Conservation (phyloP, 35 echinoderm and acorn worm species). For the Lytechinus pictus region DNA sequence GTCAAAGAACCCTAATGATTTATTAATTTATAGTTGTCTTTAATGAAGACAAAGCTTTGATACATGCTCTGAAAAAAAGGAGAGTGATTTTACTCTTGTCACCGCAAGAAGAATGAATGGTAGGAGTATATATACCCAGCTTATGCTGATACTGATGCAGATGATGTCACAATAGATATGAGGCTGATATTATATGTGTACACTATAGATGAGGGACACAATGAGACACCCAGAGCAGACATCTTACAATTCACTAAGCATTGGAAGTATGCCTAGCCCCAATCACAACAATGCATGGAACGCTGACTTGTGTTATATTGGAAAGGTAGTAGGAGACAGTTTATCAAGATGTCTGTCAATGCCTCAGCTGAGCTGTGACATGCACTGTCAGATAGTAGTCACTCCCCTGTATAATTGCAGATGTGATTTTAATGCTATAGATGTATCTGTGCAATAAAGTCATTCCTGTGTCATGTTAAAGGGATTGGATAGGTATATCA, state of each 20-base stretch:
- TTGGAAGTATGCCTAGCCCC: not conserved
- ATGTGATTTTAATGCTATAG: not conserved
- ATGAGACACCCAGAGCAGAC: not conserved
- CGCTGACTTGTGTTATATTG: not conserved
- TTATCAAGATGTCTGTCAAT: conserved; percentile 3
- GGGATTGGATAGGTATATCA: not conserved
- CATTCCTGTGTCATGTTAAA: not conserved
- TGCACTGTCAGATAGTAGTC: not conserved
- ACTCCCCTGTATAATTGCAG: not conserved
- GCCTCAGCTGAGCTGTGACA: not conserved
- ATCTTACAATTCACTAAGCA: not conserved
- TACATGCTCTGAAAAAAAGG: no score
- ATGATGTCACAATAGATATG: not conserved
- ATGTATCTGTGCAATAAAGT: not conserved
- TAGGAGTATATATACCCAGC: no score
- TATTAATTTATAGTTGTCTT: no score
- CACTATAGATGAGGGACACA: not conserved
- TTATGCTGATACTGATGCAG: not conserved
- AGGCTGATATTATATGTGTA: not conserved
- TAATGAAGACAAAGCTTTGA: no score
- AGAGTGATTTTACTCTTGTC: no score
- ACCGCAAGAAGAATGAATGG: no score
- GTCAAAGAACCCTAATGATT: no score
- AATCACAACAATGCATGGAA: not conserved
- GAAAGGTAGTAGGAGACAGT: not conserved